Base-by-base conservation (phyloP, 2,888 invertebrate genomes). In the Nemotelus nigrinus region DNA sequence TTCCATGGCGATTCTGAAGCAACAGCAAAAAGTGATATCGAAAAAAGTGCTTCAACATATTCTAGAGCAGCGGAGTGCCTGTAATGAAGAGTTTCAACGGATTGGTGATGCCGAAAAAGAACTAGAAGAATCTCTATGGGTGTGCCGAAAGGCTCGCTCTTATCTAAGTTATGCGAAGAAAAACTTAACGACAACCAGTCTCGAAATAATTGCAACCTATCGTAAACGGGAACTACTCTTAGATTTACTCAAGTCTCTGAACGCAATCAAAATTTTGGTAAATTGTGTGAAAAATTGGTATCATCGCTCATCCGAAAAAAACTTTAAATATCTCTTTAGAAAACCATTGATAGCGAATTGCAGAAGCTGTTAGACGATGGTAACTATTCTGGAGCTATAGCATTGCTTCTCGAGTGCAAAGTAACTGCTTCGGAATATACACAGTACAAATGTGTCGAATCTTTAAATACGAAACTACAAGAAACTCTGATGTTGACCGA, bases 41-140 rank as follows among this genome's bases (percentile, higher is more conserved):
- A 97, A 96, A 82, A 96, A 96, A 87, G 96, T 98, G 0, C 90
- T 98, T 0, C 95, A 96, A 82, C 89, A 98, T 53, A 98, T 99
- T 82, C 89, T 97, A 3, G 95, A 98, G 84, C 97, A 98, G 82
- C 93, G 97, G 78, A 93, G 93, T 81, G 91, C 93, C 0, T 98
- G 97, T 85, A 94, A 94, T 82, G 89, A 92, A 39, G 97, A 98
- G 85, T 94, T 98, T 83, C 90, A 92, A 77, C 91, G 92, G 80
- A 93, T 96, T 48, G 89, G 92, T 75, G 90, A 90, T 81, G 84
- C 96, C 25, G 91, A 94, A 80, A 90, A 91, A 78, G 90, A 93
- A 81, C 88, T 96, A 2, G 88, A 91, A 68, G 90, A 91, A 67
- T 92, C 94, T 0, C 83, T 96, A 8, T 89, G 90, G 81, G 91